Evolutionary conservation across 1,140 invertebrate genomes (phyloP).

Genomic region (fruit fly (Drosophila melanogaster)): DNA sequence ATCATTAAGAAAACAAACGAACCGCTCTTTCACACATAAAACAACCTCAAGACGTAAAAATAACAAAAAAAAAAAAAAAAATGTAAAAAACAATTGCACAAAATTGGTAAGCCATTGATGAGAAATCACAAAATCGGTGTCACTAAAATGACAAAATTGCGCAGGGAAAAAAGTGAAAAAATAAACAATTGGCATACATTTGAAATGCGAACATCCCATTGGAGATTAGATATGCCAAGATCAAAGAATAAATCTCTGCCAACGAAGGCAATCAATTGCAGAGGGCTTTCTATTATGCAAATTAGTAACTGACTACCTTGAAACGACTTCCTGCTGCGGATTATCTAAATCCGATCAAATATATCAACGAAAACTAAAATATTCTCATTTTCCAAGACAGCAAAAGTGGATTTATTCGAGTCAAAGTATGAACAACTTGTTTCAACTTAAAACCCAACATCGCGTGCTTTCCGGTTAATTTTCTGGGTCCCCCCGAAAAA

Average conservation of each 20-base stretch:
- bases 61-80: slow-evolving; percentile 9
- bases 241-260: slow-evolving; percentile 12
- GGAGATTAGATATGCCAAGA: slow-evolving; percentile 32
- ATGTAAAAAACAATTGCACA: slow-evolving; percentile 34
- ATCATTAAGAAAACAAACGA: slow-evolving; percentile 72
- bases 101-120: slow-evolving; percentile 17
- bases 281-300: slow-evolving; percentile 43
- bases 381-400: slow-evolving; percentile 27
- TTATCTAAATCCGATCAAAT: slow-evolving; percentile 40
- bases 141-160: slow-evolving; percentile 27
- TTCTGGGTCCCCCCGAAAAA: slow-evolving; percentile 5
- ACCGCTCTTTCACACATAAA: slow-evolving; percentile 36
- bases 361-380: slow-evolving; percentile 12
- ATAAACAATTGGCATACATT: slow-evolving; percentile 48
- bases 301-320: slow-evolving; percentile 16
- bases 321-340: slow-evolving; percentile 23
- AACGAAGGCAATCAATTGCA: slow-evolving; percentile 21
- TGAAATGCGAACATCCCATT: slow-evolving; percentile 30
- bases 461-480: slow-evolving; percentile 65
- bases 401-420: slow-evolving; percentile 16
- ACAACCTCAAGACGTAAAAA: slow-evolving; percentile 25
- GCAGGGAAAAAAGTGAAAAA: slow-evolving; percentile 34
- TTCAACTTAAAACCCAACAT: slow-evolving; percentile 23
- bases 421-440: slow-evolving; percentile 38
- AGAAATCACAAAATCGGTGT: slow-evolving; percentile 24